phyloP scores from a whole-genome alignment of 2,797 vertebrate genomes.

The Dipus sagitta region DNA sequence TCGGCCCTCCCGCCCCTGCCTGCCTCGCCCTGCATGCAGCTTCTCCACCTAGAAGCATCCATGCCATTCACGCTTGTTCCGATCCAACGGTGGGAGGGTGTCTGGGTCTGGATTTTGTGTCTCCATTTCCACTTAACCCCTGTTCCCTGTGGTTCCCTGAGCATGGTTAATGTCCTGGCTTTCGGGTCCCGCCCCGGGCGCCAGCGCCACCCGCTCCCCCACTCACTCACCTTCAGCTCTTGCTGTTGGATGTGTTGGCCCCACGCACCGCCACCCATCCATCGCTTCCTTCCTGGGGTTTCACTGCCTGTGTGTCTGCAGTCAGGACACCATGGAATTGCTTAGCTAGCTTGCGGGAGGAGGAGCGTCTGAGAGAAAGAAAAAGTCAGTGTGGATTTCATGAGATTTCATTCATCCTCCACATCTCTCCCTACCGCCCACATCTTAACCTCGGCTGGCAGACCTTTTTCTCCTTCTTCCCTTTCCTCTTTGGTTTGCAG shows the following conservation, averaged over 20 bases:
- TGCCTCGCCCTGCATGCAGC: conserved; percentile 96
- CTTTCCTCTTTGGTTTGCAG: conserved; percentile 77
- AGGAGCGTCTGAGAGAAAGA: conserved; percentile 83
- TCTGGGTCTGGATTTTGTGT: conserved; percentile 75
- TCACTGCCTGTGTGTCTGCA: conserved; percentile 87
- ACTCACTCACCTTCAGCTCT: conserved; percentile 83
- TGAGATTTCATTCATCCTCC: conserved; percentile 91
- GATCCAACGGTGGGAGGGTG: conserved; percentile 80
- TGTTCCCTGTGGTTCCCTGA: conserved; percentile 88
- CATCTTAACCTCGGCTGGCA: conserved; percentile 88
- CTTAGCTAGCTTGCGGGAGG: conserved; percentile 87
- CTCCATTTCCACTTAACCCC: conserved; percentile 90
- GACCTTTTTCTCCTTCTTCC: conserved; percentile 69
- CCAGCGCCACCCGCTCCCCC: conserved; percentile 78
- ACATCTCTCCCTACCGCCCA: conserved; percentile 92
- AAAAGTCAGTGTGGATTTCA: conserved; percentile 93
- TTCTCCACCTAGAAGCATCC: conserved; percentile 88
- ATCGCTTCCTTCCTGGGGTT: conserved; percentile 85
- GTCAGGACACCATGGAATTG: conserved; percentile 87
- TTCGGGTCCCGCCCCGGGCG: conserved; percentile 63
- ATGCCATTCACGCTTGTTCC: conserved; percentile 89
- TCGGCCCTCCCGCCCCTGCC: conserved; percentile 87
- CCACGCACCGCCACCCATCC: conserved; percentile 83
- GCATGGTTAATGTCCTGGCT: conserved; percentile 93
- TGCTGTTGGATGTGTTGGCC: conserved; percentile 83